phyloP scores from a whole-genome alignment of 2,888 invertebrate genomes.

The Sinotaia quadrata region DNA sequence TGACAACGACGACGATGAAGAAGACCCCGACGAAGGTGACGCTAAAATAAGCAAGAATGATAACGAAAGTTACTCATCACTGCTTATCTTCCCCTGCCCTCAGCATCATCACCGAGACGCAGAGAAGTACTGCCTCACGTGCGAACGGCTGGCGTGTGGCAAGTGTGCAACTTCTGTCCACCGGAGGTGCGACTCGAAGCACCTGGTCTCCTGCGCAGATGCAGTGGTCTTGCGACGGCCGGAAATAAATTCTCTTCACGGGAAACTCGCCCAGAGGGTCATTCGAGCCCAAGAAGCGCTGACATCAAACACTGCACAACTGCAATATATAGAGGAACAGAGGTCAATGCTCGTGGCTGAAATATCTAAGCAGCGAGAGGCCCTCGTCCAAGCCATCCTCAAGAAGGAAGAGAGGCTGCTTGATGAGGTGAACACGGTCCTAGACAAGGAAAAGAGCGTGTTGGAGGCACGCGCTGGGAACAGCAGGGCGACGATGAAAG shows the following conservation, averaged over 20 bases:
- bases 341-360: constrained; percentile 12
- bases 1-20: neutral
- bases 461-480: constrained; percentile 15
- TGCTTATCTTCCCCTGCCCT: constrained; percentile 26
- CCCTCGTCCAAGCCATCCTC: constrained; percentile 25
- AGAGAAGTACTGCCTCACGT: constrained; percentile 32
- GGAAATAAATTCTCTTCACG: constrained; percentile 27
- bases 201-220: constrained; percentile 18
- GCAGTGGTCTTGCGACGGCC: constrained; percentile 31
- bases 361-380: constrained; percentile 14
- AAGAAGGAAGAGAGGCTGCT: constrained; percentile 27
- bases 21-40: neutral
- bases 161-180: constrained; percentile 35
- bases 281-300: constrained; percentile 11
- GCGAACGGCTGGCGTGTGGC: constrained; percentile 32
- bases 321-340: constrained; percentile 22
- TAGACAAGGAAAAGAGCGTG: constrained; percentile 23
- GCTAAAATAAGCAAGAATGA: neutral
- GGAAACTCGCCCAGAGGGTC: constrained; percentile 25
- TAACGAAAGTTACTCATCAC: neutral
- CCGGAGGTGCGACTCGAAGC: constrained; percentile 27
- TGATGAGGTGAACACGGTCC: constrained; percentile 9
- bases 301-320: neutral
- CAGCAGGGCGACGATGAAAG: neutral
- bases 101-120: constrained; percentile 29